These are phyloP conservation scores for Hydropotes inermis DNA, from an alignment of 2,113 vertebrate species.

Conservation along the genomic window DNA sequence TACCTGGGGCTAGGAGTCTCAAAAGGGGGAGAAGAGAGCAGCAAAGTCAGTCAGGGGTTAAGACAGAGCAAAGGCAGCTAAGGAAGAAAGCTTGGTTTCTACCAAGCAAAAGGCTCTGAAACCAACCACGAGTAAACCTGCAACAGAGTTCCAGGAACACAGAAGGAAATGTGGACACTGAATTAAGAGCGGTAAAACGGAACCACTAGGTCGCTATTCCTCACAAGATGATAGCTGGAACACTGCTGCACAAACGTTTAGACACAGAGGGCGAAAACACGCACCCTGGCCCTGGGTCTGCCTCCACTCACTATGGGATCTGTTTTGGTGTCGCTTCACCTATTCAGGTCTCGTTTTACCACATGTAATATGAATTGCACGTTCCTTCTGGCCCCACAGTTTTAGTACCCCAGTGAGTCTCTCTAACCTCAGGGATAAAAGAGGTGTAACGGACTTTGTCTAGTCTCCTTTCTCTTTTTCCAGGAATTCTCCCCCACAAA, in stretches of 20 bases:
- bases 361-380: neutral
- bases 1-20: neutral
- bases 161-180: constrained; percentile 27
- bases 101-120: neutral
- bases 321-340: neutral
- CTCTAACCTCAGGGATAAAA: neutral
- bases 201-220: neutral
- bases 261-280: neutral
- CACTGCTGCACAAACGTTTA: neutral
- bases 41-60: neutral
- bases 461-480: neutral
- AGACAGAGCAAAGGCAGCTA: neutral
- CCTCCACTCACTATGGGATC: neutral
- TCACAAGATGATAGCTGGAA: neutral
- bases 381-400: neutral
- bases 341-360: neutral
- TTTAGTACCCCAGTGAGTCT: neutral
- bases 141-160: neutral
- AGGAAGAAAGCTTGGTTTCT: neutral
- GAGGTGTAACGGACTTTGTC: neutral
- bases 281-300: neutral
- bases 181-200: neutral
- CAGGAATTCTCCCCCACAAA: neutral
- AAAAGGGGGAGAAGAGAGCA: neutral
- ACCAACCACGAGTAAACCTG: neutral